These are phyloP conservation scores for Cremastinae sp. DNA, from an alignment of 2,888 invertebrate genomes.

Conservation along the genomic window DNA sequence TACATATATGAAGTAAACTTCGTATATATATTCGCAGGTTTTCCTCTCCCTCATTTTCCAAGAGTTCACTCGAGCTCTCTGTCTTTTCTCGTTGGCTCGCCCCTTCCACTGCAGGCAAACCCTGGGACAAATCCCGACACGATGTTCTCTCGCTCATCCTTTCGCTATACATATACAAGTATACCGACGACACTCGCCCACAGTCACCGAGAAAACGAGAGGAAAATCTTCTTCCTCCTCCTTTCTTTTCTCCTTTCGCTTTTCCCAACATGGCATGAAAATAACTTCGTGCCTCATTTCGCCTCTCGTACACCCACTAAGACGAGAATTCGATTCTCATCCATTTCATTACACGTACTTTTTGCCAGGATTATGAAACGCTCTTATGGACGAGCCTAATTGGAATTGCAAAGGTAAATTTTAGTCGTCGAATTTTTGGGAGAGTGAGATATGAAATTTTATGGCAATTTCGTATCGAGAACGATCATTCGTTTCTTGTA, in stretches of 20 bases:
- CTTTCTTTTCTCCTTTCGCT: too few species aligned
- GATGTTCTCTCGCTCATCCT: slow-evolving; percentile 55
- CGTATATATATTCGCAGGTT: slow-evolving; percentile 23
- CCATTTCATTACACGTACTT: neutral
- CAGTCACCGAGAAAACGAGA: slow-evolving; percentile 15
- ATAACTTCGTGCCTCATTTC: slow-evolving; percentile 38
- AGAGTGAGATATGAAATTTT: too few species aligned
- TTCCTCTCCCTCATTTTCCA: slow-evolving; percentile 47
- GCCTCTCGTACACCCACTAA: neutral
- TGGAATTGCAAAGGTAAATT: too few species aligned
- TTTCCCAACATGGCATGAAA: too few species aligned
- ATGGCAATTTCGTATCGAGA: too few species aligned
- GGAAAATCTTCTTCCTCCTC: slow-evolving; percentile 11
- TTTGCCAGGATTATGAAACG: neutral
- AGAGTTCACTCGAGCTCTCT: slow-evolving; percentile 17
- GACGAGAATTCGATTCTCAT: slow-evolving; percentile 6
- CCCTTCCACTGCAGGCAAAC: slow-evolving; percentile 15
- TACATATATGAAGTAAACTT: slow-evolving; percentile 19
- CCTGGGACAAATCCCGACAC: slow-evolving; percentile 50
- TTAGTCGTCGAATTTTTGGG: too few species aligned
- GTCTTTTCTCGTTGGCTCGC: slow-evolving; percentile 28
- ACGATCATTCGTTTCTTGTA: too few species aligned
- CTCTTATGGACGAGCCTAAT: too few species aligned
- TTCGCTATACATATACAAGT: slow-evolving; percentile 37
- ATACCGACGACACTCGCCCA: slow-evolving; percentile 5